Conservation (phyloP, 2,113 vertebrate species). For the Microtus montanus region DNA sequence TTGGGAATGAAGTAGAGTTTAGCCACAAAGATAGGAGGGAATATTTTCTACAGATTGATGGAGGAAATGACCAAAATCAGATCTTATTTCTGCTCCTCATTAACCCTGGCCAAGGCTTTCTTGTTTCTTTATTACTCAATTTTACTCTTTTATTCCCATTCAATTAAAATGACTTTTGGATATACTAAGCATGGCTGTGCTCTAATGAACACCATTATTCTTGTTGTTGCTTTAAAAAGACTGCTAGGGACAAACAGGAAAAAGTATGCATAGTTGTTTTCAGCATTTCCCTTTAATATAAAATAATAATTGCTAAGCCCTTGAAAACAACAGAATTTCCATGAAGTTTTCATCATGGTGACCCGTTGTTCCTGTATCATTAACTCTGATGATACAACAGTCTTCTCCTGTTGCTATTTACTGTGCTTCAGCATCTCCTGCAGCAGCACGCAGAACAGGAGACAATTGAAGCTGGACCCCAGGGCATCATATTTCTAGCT, state of each 20-base stretch:
- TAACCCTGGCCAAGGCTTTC: not conserved
- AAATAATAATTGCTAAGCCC: conserved; percentile 24
- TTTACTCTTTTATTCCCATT: not conserved
- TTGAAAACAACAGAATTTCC: conserved; percentile 44
- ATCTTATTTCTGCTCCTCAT: not conserved
- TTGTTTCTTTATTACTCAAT: conserved; percentile 48
- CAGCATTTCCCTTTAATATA: conserved; percentile 39
- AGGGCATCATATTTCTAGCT: not conserved
- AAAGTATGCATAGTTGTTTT: not conserved
- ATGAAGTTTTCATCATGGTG: not conserved
- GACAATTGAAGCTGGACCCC: not conserved
- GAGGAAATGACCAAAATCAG: not conserved
- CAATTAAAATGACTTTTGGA: conserved; percentile 60
- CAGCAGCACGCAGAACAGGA: not conserved
- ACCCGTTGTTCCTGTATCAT: not conserved
- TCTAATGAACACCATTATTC: conserved; percentile 58
- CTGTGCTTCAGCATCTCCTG: not conserved
- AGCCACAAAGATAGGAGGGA: not conserved
- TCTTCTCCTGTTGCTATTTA: not conserved
- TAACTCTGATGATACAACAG: not conserved
- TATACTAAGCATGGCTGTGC: conserved; percentile 17
- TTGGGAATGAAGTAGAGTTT: not conserved
- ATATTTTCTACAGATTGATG: not conserved
- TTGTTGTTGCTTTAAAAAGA: not conserved
- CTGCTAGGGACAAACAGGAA: not conserved